Evolutionary conservation across 1,140 invertebrate species (phyloP).

Genomic region (Drosophila teissieri): DNA sequence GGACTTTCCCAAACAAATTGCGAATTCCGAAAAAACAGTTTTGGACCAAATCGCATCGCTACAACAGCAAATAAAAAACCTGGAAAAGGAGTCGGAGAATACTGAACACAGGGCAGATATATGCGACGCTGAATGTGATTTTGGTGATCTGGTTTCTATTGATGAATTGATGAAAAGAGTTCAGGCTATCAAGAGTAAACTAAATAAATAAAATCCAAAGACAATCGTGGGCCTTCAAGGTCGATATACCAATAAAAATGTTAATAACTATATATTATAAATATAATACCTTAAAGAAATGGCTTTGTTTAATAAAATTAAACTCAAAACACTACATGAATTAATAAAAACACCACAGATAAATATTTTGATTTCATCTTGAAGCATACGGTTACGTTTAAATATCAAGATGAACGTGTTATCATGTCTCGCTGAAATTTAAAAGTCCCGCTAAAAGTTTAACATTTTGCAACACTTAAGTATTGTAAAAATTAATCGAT

Average conservation of each 20-base stretch:
- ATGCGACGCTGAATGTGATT: constrained; percentile 5
- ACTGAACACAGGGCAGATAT: not conserved
- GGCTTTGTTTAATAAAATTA: no score
- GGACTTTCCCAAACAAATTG: not conserved
- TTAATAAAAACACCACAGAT: no score
- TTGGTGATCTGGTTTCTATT: not conserved
- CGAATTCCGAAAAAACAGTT: not conserved
- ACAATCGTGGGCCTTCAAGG: no score
- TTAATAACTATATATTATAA: no score
- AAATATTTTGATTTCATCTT: no score
- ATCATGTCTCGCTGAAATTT: not conserved
- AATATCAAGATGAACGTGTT: no score
- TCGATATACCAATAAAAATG: no score
- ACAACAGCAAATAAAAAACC: not conserved
- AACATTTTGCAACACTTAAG: not conserved
- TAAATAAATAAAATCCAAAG: not conserved
- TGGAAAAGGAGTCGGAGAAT: constrained; percentile 1
- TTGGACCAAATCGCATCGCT: not conserved
- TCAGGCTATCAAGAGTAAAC: not conserved
- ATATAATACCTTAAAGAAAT: no score
- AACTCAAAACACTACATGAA: no score
- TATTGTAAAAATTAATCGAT: not conserved
- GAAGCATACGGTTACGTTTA: no score
- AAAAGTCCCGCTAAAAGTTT: not conserved
- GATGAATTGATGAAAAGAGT: not conserved